These are phyloP conservation scores for Oxystoma pomonae DNA, from an alignment of 2,888 invertebrate genomes.

Conservation along the genomic window DNA sequence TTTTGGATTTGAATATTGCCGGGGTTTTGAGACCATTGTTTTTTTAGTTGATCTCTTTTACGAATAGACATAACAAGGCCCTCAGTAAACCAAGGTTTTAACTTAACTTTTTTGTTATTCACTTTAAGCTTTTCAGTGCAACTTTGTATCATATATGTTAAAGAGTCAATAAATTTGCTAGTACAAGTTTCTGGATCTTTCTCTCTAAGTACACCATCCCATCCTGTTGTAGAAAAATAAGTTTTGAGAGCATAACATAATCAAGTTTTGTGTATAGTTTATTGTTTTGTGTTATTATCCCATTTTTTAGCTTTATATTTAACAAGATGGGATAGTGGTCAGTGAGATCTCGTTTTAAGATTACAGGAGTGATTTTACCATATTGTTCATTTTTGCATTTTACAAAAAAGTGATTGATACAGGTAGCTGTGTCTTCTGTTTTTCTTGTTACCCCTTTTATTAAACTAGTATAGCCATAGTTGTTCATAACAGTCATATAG, in stretches of 20 bases:
- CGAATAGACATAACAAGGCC: conserved; percentile 7
- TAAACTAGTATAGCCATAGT: conserved; percentile 10
- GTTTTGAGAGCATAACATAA: neutral
- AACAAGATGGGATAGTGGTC: conserved; percentile 14
- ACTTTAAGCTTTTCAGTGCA: neutral
- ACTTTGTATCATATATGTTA: conserved; percentile 2
- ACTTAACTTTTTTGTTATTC: conserved; percentile 1
- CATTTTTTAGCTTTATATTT: no score
- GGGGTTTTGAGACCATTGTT: neutral
- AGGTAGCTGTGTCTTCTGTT: conserved; percentile 7
- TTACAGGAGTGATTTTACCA: neutral
- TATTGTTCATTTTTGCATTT: conserved; percentile 9
- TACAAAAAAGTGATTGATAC: conserved; percentile 14
- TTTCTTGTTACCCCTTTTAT: conserved; percentile 8
- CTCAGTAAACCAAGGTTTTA: conserved; percentile 12
- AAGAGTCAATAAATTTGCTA: conserved; percentile 7
- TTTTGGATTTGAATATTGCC: neutral
- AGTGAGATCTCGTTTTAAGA: conserved; percentile 12
- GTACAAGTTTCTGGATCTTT: no score
- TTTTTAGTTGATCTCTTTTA: conserved; percentile 8
- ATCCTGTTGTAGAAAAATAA: neutral
- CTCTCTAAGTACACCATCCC: no score
- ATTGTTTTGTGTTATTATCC: no score
- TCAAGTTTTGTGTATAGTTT: neutral
- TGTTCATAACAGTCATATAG: conserved; percentile 9